phyloP scores from a whole-genome alignment of 2,797 vertebrate species.

The Novumbra hubbsi region DNA sequence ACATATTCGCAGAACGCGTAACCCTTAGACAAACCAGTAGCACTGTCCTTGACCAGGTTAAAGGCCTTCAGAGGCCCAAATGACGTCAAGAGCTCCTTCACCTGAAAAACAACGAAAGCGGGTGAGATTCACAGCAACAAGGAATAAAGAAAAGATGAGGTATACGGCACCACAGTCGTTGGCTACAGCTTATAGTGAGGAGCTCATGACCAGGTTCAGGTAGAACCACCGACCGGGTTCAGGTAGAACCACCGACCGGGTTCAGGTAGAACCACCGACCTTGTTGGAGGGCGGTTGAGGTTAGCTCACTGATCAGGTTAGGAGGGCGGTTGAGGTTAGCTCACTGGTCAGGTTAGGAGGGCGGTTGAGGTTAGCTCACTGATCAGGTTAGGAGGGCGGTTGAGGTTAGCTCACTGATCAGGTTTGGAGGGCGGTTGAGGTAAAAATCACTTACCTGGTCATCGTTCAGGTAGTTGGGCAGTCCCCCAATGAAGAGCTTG shows the following conservation, averaged over 20 bases:
- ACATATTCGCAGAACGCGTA: conserved; percentile 97
- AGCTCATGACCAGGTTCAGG: background rate
- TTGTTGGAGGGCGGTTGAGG: no score
- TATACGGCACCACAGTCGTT: background rate
- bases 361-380: conserved; percentile 21
- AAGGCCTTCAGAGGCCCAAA: conserved; percentile 94
- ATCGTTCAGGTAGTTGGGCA: conserved; percentile 93
- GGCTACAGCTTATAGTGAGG: no score
- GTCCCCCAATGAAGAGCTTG: conserved; percentile 91
- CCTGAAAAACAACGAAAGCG: conserved; percentile 60
- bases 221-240: background rate
- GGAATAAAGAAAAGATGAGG: background rate
- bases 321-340: background rate
- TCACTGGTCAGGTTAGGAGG: background rate
- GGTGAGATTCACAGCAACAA: background rate
- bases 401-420: background rate
- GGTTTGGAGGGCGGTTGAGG: background rate
- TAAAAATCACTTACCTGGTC: conserved; percentile 80
- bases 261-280: no score
- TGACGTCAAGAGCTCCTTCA: conserved; percentile 90
- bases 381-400: conserved; percentile 76
- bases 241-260: no score
- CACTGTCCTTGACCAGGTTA: conserved; percentile 94
- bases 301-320: background rate
- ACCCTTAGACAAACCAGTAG: conserved; percentile 91